phyloP scores from a whole-genome alignment of 2,797 vertebrate genomes.

The Cirrhinus molitorella region DNA sequence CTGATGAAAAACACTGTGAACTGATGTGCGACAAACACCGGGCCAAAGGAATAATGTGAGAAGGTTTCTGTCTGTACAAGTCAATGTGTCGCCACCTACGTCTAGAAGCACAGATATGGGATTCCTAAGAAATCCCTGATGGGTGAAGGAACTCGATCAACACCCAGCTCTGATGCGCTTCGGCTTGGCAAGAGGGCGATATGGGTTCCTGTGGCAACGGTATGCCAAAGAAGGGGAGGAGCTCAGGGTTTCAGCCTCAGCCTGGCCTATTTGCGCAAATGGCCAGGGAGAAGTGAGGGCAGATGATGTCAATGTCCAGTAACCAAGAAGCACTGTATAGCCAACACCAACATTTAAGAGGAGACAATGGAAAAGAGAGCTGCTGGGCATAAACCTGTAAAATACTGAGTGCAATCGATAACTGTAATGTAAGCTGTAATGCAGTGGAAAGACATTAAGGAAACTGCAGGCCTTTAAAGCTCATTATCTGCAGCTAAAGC shows the following conservation, averaged over 20 bases:
- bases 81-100: not conserved
- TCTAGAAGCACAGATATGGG: slow-evolving; percentile 1
- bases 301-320: slow-evolving; percentile 62
- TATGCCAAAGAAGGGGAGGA: slow-evolving; percentile 46
- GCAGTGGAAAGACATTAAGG: slow-evolving; percentile 50
- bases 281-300: slow-evolving; percentile 61
- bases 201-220: slow-evolving; percentile 65
- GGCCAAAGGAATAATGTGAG: not conserved
- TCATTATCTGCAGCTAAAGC: slow-evolving; percentile 45
- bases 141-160: slow-evolving; percentile 48
- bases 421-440: slow-evolving; percentile 31
- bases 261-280: slow-evolving; percentile 71
- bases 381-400: slow-evolving; percentile 31
- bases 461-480: slow-evolving; percentile 36
- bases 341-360: slow-evolving; percentile 6
- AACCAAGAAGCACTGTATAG: slow-evolving; percentile 35
- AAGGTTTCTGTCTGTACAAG: slow-evolving; percentile 27
- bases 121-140: slow-evolving; percentile 26
- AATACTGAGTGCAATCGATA: slow-evolving; percentile 46
- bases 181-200: slow-evolving; percentile 28
- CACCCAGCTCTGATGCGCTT: slow-evolving; percentile 29
- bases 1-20: slow-evolving; percentile 30
- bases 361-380: slow-evolving; percentile 35
- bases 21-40: not conserved
- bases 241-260: slow-evolving; percentile 62